Conservation (phyloP, 1,140 invertebrate genomes). For the Trachelipus rathkii region DNA sequence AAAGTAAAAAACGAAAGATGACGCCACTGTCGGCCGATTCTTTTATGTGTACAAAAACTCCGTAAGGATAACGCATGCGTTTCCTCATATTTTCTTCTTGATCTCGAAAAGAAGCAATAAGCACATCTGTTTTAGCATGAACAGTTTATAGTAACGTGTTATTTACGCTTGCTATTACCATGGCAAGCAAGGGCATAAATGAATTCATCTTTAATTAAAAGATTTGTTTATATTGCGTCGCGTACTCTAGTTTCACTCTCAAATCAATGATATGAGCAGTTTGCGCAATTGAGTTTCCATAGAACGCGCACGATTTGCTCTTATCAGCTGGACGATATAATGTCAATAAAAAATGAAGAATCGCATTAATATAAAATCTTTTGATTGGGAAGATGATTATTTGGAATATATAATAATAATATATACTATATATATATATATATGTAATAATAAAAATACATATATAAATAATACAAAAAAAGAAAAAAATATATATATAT, state of each 20-base stretch:
- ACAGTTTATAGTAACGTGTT: background rate
- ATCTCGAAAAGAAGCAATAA: background rate
- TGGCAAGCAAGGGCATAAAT: background rate
- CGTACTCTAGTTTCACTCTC: background rate
- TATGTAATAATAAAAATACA: too few species aligned
- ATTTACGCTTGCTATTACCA: background rate
- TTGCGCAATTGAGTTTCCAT: background rate
- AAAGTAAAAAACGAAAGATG: too few species aligned
- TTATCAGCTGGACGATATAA: background rate
- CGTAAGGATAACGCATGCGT: background rate
- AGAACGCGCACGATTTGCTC: background rate
- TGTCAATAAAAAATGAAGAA: too few species aligned
- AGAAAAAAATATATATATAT: too few species aligned
- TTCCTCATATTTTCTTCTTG: background rate
- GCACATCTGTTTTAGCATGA: background rate
- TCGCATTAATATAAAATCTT: too few species aligned
- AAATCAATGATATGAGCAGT: constrained; percentile 1
- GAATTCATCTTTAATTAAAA: background rate
- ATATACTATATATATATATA: too few species aligned
- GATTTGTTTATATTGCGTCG: background rate
- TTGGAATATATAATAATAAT: too few species aligned
- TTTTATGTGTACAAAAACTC: too few species aligned
- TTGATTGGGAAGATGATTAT: too few species aligned
- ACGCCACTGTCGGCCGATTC: too few species aligned
- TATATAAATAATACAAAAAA: too few species aligned